Conservation (phyloP, 2,113 vertebrate genomes). For the Athene cunicularia region DNA sequence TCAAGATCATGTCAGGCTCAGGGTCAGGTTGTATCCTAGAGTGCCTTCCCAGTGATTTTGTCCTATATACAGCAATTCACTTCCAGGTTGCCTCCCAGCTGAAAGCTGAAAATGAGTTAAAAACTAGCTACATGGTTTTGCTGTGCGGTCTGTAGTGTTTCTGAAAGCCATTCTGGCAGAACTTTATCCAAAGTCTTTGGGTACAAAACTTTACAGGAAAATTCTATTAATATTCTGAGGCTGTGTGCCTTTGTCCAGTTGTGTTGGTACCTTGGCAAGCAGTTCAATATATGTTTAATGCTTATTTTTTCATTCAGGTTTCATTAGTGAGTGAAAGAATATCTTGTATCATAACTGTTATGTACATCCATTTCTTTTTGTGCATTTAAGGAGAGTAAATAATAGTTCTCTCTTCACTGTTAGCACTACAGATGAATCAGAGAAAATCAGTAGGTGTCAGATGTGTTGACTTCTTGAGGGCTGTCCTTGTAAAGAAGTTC, state of each 20-base stretch:
- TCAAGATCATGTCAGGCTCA: background rate
- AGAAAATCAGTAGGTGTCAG: background rate
- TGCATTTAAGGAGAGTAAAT: background rate
- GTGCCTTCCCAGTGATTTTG: background rate
- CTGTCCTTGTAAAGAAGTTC: background rate
- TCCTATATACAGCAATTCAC: background rate
- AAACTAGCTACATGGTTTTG: background rate
- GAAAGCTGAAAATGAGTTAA: background rate
- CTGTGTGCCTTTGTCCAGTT: background rate
- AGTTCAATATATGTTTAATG: background rate
- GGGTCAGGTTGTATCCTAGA: background rate
- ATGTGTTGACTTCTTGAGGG: background rate
- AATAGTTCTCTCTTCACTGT: background rate
- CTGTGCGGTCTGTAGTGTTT: background rate
- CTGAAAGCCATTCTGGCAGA: background rate
- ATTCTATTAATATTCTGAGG: background rate
- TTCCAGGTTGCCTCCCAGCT: background rate
- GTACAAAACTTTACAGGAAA: background rate
- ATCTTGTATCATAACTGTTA: background rate
- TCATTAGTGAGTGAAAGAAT: background rate
- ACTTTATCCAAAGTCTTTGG: background rate
- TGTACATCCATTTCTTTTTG: background rate
- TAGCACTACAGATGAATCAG: background rate
- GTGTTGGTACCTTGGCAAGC: background rate
- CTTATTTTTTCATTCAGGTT: background rate